phyloP scores from a whole-genome alignment of 2,888 invertebrate genomes.

The Napeogenes sylphis region DNA sequence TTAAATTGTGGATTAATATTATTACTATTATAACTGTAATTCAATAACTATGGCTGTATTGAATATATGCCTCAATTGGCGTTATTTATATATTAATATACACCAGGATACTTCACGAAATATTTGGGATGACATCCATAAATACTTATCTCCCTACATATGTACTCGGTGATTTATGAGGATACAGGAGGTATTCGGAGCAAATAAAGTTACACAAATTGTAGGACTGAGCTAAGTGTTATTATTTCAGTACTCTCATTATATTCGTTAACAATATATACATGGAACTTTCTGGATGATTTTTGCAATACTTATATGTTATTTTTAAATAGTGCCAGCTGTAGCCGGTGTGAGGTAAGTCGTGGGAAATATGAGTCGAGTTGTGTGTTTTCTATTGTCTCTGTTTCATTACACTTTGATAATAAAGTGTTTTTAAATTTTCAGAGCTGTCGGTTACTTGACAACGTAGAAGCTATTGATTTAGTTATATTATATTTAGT shows the following conservation, averaged over 20 bases:
- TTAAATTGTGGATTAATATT: too few relatives aligned
- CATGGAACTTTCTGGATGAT: constrained; percentile 56
- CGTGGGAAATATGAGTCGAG: constrained; percentile 1
- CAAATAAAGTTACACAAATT: too few relatives aligned
- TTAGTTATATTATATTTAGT: background rate
- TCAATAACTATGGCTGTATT: too few relatives aligned
- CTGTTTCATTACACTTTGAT: background rate
- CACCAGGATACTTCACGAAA: too few relatives aligned
- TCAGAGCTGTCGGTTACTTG: background rate
- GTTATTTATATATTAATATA: too few relatives aligned
- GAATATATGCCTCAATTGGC: too few relatives aligned
- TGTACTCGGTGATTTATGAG: too few relatives aligned
- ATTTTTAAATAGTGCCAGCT: constrained; percentile 43
- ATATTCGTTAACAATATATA: constrained; percentile 41
- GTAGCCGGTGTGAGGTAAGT: constrained; percentile 1
- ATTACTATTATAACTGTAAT: too few relatives aligned
- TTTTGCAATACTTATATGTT: constrained; percentile 48
- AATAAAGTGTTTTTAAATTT: background rate
- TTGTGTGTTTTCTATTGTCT: constrained; percentile 4
- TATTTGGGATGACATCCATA: too few relatives aligned
- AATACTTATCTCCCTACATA: too few relatives aligned
- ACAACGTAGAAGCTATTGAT: background rate
- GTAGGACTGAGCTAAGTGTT: background rate
- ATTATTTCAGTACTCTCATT: background rate
- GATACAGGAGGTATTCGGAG: too few relatives aligned